phyloP scores from a whole-genome alignment of 2,888 invertebrate genomes.

The Pseudolycoriella hygida region DNA sequence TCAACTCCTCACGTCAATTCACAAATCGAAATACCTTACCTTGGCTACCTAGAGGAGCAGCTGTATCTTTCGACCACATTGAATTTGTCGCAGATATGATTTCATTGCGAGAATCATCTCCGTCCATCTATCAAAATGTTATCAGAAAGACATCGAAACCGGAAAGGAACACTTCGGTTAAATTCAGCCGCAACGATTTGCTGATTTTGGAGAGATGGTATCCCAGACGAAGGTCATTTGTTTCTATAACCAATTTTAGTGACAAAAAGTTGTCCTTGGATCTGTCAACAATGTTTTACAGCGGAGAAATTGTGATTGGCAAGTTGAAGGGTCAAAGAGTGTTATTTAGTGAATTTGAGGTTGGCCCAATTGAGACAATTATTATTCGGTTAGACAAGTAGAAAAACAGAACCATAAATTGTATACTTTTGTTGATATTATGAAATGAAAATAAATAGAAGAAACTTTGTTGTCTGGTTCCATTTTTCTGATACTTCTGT shows the following conservation, averaged over 20 bases:
- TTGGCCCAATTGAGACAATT: constrained; percentile 41
- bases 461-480: too few relatives aligned
- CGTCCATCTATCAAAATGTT: constrained; percentile 55
- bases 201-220: constrained; percentile 60
- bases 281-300: constrained; percentile 57
- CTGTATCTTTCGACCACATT: constrained; percentile 33
- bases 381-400: constrained; percentile 43
- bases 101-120: constrained; percentile 39
- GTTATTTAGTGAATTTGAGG: constrained; percentile 28
- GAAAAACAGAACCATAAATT: too few relatives aligned
- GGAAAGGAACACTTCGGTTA: constrained; percentile 48
- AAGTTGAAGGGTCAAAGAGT: constrained; percentile 17
- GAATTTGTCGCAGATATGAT: constrained; percentile 40
- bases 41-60: constrained; percentile 43
- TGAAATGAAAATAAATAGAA: too few relatives aligned
- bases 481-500: too few relatives aligned
- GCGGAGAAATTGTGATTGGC: constrained; percentile 33
- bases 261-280: constrained; percentile 41
- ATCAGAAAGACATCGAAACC: constrained; percentile 45
- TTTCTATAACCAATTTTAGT: constrained; percentile 58
- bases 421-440: too few relatives aligned
- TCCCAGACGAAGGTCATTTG: constrained; percentile 59
- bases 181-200: constrained; percentile 43
- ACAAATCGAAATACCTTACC: constrained; percentile 34
- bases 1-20: constrained; percentile 32